Base-by-base conservation (phyloP, 2,113 vertebrate genomes). In the Recurvirostra avosetta region DNA sequence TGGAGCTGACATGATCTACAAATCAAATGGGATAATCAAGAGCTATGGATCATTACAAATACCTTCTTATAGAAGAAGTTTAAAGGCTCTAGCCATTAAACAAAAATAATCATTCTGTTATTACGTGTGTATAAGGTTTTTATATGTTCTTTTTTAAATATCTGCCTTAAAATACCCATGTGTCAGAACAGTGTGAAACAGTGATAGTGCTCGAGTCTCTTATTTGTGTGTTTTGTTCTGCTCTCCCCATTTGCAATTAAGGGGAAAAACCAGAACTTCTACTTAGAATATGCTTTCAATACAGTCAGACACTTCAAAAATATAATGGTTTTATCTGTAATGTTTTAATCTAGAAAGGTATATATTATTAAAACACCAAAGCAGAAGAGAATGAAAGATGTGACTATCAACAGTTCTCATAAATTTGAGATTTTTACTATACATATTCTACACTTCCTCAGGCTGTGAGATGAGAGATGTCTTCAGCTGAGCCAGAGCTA, bases 201-300 rank as follows among this genome's bases (percentile, higher is more conserved):
- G 3, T 18, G 15, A 15, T 8, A 63, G 20, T 27, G 9, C 2
- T 68, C 27, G 13, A 34, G 21, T 68, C 18, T 58, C 36, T 30
- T 17, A 3, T 61, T 34, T 71, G 15, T n/a, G 26, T 74, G 15
- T 50, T 59, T 78, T 52, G 11, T 56, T 90, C 26, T 47, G 4
- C 11, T 71, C 6, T 50, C 66, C 8, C 12, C 26, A 12, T 9
- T 50, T 76, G 8, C 12, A 89, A 82, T 79, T 91, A 77, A 71
- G 1, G 10, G 2, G 7, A 2, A 19, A 13, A 45, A 38, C 1
- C 0, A 0, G 2, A 47, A 5, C 53, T 61, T 67, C n/a, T 55
- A 8, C 11, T 50, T 59, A 66, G 43, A 49, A 16, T 30, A n/a
- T 50, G 34, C 17, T 49, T 26, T 66, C 11, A 53, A 2, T 50